Percentiles rank a stretch among this genome's conserved stretches.
Conservation (phyloP, 2,888 invertebrate species). For the Scaptomyza cyrtandrae region DNA sequence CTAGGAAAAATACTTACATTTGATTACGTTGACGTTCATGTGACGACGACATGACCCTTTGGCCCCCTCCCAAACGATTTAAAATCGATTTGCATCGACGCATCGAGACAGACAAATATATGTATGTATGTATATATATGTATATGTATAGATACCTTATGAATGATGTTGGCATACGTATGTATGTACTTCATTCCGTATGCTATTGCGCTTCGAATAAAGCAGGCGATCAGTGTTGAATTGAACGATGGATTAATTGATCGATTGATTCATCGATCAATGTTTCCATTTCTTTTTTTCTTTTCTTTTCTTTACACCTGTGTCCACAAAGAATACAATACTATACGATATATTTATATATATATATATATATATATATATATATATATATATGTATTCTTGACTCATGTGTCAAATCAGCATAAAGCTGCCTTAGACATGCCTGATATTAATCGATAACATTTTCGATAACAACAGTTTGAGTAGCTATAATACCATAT, state of each 20-base stretch:
- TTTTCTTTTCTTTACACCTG: too few relatives aligned
- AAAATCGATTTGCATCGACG: slow-evolving; percentile 31
- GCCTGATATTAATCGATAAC: too few relatives aligned
- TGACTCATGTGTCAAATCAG: background rate
- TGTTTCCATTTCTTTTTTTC: background rate
- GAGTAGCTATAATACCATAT: background rate
- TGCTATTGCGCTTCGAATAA: slow-evolving; percentile 43
- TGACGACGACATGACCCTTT: slow-evolving; percentile 17
- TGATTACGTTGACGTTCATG: slow-evolving; percentile 19
- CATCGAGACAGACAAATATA: background rate
- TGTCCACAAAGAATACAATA: too few relatives aligned
- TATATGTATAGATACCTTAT: slow-evolving; percentile 2
- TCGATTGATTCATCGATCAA: slow-evolving; percentile 10
- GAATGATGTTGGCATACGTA: too few relatives aligned
- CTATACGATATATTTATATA: background rate
- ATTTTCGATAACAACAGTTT: too few relatives aligned
- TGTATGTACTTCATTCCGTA: slow-evolving; percentile 26
- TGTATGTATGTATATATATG: slow-evolving; percentile 8
- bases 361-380: too few relatives aligned
- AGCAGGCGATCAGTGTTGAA: slow-evolving; percentile 20
- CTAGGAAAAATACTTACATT: slow-evolving; percentile 11
- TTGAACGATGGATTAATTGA: slow-evolving; percentile 6
- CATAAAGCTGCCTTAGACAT: too few relatives aligned
- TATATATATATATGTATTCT: background rate
- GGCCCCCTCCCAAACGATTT: slow-evolving; percentile 9